phyloP scores from a whole-genome alignment of 53 echinoderm and acorn worm species.

The Apostichopus leukothele region DNA sequence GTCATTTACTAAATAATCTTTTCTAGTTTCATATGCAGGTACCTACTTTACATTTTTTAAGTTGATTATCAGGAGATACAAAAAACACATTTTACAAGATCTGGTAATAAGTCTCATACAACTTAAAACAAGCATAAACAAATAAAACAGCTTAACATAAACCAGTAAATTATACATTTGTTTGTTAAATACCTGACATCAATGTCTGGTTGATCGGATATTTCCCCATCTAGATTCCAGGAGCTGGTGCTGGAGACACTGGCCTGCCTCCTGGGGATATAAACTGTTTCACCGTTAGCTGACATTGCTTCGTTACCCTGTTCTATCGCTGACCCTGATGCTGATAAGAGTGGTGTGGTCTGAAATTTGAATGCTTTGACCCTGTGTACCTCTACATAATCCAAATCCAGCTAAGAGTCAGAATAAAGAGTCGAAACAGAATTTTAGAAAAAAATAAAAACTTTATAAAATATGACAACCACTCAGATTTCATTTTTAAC shows the following conservation, averaged over 20 bases:
- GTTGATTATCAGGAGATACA: too few species aligned
- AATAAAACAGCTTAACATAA: too few species aligned
- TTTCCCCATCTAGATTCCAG: conserved; percentile 95
- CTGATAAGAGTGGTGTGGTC: not conserved
- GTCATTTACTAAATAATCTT: too few species aligned
- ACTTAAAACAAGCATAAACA: too few species aligned
- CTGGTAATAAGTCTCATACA: too few species aligned
- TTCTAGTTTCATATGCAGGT: too few species aligned
- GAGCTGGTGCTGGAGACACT: conserved; percentile 81
- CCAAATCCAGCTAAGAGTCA: conserved; percentile 30
- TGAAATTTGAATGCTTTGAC: conserved; percentile 91
- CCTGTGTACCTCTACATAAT: conserved; percentile 90
- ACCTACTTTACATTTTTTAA: too few species aligned
- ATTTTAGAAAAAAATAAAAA: too few species aligned
- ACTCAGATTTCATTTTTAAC: too few species aligned
- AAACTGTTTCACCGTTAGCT: not conserved
- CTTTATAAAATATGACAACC: too few species aligned
- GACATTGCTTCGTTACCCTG: conserved; percentile 6
- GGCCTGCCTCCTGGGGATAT: conserved; percentile 40
- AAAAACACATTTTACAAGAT: too few species aligned
- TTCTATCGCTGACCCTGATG: not conserved
- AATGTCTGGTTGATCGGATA: conserved; percentile 77
- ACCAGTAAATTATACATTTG: too few species aligned
- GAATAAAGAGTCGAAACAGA: not conserved
- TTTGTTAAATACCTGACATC: conserved; percentile 69